Conservation (phyloP, 1,140 invertebrate species). For the Oedothorax gibbosus region DNA sequence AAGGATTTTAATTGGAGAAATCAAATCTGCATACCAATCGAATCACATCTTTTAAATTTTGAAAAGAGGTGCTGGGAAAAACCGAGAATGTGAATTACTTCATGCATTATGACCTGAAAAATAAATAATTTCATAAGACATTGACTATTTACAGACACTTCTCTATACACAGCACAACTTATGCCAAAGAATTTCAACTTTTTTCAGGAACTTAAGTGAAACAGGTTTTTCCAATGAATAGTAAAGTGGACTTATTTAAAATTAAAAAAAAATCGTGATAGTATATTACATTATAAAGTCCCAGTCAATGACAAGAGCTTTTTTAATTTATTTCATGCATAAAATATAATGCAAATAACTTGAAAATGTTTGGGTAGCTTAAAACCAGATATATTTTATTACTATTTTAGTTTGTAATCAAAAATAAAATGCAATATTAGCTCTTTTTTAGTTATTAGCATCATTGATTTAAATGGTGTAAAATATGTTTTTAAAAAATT, state of each 20-base stretch:
- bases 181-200: too few relatives aligned
- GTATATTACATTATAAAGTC: too few relatives aligned
- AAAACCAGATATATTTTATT: too few relatives aligned
- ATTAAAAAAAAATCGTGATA: too few relatives aligned
- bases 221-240: not conserved
- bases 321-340: not conserved
- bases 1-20: not conserved
- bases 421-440: too few relatives aligned
- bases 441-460: too few relatives aligned
- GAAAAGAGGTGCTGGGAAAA: conserved; percentile 32
- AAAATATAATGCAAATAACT: not conserved
- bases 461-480: too few relatives aligned
- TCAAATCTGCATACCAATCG: not conserved
- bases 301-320: too few relatives aligned
- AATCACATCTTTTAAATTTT: conserved; percentile 36
- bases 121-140: not conserved
- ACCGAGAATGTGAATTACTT: conserved; percentile 45
- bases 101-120: conserved; percentile 34
- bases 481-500: too few relatives aligned
- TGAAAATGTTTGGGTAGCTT: not conserved
- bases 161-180: too few relatives aligned
- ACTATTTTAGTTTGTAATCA: too few relatives aligned
- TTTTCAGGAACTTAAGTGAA: not conserved
- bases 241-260: too few relatives aligned
- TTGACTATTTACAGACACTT: not conserved